Conservation (phyloP, 2,888 invertebrate genomes). For the Empis stercorea region DNA sequence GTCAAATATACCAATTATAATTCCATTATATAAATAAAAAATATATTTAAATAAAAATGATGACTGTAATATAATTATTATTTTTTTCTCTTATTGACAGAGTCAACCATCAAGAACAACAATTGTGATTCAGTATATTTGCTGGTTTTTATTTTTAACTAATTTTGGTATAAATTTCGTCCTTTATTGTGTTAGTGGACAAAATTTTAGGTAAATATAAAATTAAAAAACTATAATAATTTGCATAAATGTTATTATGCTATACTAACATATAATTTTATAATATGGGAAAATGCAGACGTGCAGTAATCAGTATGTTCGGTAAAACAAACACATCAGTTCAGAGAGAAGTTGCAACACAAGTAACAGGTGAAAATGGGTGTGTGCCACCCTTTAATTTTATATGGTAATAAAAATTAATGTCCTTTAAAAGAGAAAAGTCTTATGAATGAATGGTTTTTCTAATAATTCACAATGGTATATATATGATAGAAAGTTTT, state of each 20-base stretch:
- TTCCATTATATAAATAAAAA: too few species aligned
- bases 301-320: constrained; percentile 33
- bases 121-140: constrained; percentile 49
- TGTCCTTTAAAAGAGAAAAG: too few species aligned
- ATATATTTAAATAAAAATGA: too few species aligned
- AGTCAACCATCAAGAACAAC: constrained; percentile 38
- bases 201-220: constrained; percentile 56
- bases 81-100: constrained; percentile 12
- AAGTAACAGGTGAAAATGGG: constrained; percentile 31
- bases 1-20: too few species aligned
- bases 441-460: too few species aligned
- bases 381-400: too few species aligned
- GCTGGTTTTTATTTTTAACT: constrained; percentile 58
- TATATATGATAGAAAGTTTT: too few species aligned
- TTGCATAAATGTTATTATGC: too few species aligned
- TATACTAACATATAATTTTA: background rate
- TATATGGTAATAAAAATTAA: too few species aligned
- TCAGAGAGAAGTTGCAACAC: constrained; percentile 31
- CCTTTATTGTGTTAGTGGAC: constrained; percentile 68
- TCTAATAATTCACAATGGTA: too few species aligned
- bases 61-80: background rate
- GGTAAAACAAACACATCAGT: constrained; percentile 23
- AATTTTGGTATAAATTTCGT: constrained; percentile 77
- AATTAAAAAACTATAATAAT: too few species aligned
- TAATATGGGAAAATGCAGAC: constrained; percentile 25